Evolutionary conservation across 2,888 invertebrate genomes (phyloP), one percentile per base, ranked within the genome.

Genomic region (Leptinotarsa haldemani): DNA sequence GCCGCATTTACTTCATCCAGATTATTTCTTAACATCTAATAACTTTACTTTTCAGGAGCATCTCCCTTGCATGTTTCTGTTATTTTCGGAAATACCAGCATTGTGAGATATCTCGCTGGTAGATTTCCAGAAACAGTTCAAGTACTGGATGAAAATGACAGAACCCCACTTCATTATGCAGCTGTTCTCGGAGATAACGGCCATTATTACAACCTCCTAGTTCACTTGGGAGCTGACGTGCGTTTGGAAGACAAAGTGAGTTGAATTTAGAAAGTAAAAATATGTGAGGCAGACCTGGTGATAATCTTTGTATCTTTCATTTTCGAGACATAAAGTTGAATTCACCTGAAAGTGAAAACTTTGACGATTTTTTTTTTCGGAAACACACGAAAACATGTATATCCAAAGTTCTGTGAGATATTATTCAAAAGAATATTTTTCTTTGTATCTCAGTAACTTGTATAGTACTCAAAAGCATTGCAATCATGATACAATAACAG

Each of bases 131-230:
- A 97, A 89, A 96, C 97, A 16, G 90, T 95, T 65, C 93, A 93
- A 70, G 90, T 92, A 65, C 81, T 80, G 15, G 96, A 96, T 87
- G 90, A 92, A 80, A 93, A 94, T 85, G 95, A 94, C 64, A 90
- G 96, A 80, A 95, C 96, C n/a, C 93, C 97, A 1, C 89, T 97
- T 77, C 97, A 97, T 87, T 97, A 96, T 85, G 95, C 96, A 2
- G 95, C 95, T 3, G 93, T 93, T 15, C 88, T 95, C 73, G 92
- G 93, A 56, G 95, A 97, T 83, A 96, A 96, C 83, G 95, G 95
- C 0, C 95, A 96, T 85, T 95, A 95, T 84, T 97, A 94, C 86
- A 95, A 95, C 86, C 90, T 97, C 70, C 89, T 97, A 68, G 90
- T 94, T 79, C 95, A 95, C 85, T 90, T 97, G 73, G 97, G 97